Percentiles rank a stretch among this genome's conserved stretches.
Conservation (phyloP, 2,888 invertebrate species). For the Callimorpha dominula region DNA sequence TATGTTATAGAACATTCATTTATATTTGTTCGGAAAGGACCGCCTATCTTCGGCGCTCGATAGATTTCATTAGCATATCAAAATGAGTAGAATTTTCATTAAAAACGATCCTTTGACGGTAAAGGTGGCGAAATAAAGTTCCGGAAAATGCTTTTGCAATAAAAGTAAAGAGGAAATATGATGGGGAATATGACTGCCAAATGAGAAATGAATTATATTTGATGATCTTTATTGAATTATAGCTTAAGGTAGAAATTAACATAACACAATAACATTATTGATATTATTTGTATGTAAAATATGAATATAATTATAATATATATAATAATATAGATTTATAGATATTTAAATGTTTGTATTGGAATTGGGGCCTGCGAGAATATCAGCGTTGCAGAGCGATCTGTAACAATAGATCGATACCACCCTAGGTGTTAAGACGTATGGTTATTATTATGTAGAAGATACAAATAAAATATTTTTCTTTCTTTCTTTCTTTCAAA, state of each 20-base stretch:
- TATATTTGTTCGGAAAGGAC: constrained; percentile 27
- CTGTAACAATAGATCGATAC: too few relatives aligned
- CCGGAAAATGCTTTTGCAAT: constrained; percentile 34
- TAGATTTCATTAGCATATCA: constrained; percentile 51
- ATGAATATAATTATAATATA: too few relatives aligned
- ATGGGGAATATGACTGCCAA: constrained; percentile 5
- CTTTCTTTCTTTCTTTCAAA: too few relatives aligned
- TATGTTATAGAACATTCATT: not conserved
- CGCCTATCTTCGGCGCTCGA: constrained; percentile 34
- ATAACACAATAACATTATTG: too few relatives aligned
- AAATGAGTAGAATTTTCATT: constrained; percentile 53
- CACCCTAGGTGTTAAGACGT: too few relatives aligned
- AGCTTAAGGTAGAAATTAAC: not conserved
- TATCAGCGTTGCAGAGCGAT: too few relatives aligned
- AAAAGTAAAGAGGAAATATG: constrained; percentile 18
- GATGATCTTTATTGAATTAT: not conserved
- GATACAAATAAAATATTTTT: too few relatives aligned
- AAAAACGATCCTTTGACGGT: constrained; percentile 49
- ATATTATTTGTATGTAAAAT: too few relatives aligned
- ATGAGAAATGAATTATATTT: constrained; percentile 6
- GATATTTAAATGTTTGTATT: too few relatives aligned
- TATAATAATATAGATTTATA: too few relatives aligned
- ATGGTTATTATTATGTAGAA: too few relatives aligned
- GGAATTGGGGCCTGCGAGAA: too few relatives aligned
- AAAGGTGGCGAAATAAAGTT: constrained; percentile 32